phyloP scores from a whole-genome alignment of 1,140 invertebrate genomes.

The Trinorchestia longiramus region DNA sequence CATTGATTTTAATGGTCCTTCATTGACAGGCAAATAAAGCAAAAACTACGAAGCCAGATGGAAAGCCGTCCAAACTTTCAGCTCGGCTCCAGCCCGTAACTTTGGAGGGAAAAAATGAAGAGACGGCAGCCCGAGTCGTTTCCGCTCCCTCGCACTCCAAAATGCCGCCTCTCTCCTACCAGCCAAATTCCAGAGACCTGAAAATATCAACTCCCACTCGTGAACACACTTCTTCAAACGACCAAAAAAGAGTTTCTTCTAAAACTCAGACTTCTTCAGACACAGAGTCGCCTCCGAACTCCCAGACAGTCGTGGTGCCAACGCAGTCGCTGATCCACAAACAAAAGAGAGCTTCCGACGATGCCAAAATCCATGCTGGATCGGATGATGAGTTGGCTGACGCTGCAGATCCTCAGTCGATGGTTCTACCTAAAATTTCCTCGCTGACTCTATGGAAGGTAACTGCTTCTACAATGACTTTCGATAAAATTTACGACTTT shows the following conservation, averaged over 20 bases:
- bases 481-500: background rate
- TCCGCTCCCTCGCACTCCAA: constrained; percentile 44
- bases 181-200: background rate
- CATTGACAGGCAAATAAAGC: constrained; percentile 47
- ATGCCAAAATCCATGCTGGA: background rate
- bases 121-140: background rate
- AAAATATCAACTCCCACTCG: background rate
- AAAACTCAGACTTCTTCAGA: background rate
- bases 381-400: constrained; percentile 19
- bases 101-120: constrained; percentile 19
- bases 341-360: constrained; percentile 25
- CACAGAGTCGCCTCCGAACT: background rate
- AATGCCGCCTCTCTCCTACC: constrained; percentile 11
- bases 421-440: background rate
- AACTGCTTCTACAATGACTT: background rate
- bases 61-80: constrained; percentile 48
- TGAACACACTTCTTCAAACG: background rate
- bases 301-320: background rate
- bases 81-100: constrained; percentile 45
- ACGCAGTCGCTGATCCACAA: background rate
- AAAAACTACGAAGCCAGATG: constrained; percentile 1
- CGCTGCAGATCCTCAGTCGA: background rate
- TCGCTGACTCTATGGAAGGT: constrained; percentile 39
- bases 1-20: background rate
- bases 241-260: background rate